Conservation (phyloP, 1,140 invertebrate genomes). For the Dinothrombium tinctorium region DNA sequence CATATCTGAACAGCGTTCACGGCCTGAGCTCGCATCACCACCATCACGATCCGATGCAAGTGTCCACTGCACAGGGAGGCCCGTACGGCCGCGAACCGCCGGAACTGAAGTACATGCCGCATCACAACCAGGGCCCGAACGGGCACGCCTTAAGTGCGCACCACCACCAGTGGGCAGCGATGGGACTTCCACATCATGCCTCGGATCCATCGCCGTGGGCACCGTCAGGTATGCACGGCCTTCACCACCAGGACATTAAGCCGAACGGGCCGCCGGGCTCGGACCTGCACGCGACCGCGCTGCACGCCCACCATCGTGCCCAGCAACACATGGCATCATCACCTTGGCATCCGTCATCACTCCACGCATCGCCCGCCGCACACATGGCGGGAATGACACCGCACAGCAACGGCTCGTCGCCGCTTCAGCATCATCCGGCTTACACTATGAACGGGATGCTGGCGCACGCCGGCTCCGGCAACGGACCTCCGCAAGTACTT, state of each 20-base stretch:
- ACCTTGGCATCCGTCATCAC: constrained; percentile 13
- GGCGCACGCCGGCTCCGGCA: background rate
- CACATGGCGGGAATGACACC: constrained; percentile 13
- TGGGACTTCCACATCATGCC: constrained; percentile 33
- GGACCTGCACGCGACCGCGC: background rate
- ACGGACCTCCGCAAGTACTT: background rate
- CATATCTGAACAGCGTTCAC: constrained; percentile 13
- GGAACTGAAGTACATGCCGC: constrained; percentile 83
- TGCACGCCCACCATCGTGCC: constrained; percentile 5
- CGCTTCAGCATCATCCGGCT: constrained; percentile 13
- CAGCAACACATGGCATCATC: constrained; percentile 14
- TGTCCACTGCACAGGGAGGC: constrained; percentile 25
- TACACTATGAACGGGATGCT: constrained; percentile 15
- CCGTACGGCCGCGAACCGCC: constrained; percentile 34
- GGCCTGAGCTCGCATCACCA: constrained; percentile 1
- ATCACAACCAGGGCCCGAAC: constrained; percentile 45
- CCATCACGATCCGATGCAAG: constrained; percentile 14
- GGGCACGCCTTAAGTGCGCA: constrained; percentile 33
- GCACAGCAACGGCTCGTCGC: constrained; percentile 14
- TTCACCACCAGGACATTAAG: constrained; percentile 25
- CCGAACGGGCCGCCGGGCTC: constrained; percentile 11
- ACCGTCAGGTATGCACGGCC: background rate
- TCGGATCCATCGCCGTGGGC: too few species aligned
- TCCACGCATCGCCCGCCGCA: constrained; percentile 3
- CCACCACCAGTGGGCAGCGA: constrained; percentile 44